phyloP scores from a whole-genome alignment of 2,113 vertebrate species.

The Podocnemis expansa region DNA sequence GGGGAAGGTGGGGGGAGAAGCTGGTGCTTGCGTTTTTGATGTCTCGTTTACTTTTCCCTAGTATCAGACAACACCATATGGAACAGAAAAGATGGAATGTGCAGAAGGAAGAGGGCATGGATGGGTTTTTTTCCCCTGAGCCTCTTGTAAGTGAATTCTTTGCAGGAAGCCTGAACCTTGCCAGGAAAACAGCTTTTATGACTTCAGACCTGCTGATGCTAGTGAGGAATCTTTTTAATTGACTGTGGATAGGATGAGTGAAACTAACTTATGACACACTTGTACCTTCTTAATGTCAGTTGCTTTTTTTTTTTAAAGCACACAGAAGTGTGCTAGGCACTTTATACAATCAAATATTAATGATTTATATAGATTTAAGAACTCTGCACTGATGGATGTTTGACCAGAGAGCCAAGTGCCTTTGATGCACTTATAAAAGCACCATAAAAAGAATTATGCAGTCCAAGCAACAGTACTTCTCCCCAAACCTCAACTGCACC shows the following conservation, averaged over 20 bases:
- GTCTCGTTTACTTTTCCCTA: constrained; percentile 64
- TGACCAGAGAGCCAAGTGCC: background rate
- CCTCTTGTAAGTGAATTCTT: constrained; percentile 63
- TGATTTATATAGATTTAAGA: constrained; percentile 30
- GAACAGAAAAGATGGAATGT: constrained; percentile 29
- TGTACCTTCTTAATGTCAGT: constrained; percentile 18
- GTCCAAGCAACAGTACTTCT: constrained; percentile 30
- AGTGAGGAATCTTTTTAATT: background rate
- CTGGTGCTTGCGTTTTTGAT: constrained; percentile 44
- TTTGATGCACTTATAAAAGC: constrained; percentile 28
- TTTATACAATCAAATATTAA: constrained; percentile 48
- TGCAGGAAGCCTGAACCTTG: constrained; percentile 57
- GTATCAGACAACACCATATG: constrained; percentile 54
- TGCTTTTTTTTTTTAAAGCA: constrained; percentile 26
- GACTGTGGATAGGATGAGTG: constrained; percentile 13
- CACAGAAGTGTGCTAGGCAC: constrained; percentile 28
- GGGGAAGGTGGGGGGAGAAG: constrained; percentile 23
- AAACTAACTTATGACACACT: constrained; percentile 5
- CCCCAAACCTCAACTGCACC: constrained; percentile 18
- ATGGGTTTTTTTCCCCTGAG: constrained; percentile 60
- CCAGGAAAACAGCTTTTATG: constrained; percentile 59
- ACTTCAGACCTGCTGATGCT: constrained; percentile 5
- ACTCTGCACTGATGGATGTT: constrained; percentile 9
- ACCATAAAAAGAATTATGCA: background rate
- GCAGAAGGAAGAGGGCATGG: background rate